Base-by-base conservation (phyloP, 2,113 vertebrate genomes). In the Crotalus viridis region DNA sequence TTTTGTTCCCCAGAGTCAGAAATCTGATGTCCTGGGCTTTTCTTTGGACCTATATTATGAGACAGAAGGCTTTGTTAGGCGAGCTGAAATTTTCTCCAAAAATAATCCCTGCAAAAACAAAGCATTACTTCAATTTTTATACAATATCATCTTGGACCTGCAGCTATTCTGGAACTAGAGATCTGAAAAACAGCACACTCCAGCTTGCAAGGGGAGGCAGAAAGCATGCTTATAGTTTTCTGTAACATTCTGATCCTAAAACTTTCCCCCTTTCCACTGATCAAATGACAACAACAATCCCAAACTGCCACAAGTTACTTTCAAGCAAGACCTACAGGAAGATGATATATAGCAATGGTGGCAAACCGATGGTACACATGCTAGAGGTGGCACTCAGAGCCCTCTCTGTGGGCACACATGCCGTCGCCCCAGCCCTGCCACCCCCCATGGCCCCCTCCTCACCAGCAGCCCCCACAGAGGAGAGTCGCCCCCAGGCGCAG, bases 1-100 rank as follows among this genome's bases (percentile, higher is more conserved):
- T 98, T 99, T 90, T 96, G 95, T 86, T 98, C 97, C 21, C 96
- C 98, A 95, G 97, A 96, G 87, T 98, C 98, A 2, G 97, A 98
- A 95, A 97, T 92, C 95, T 97, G 97, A 4, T 98, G 97, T 90
- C 97, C 97, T 89, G 97, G 96, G 95, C 97, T 97, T 93, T 97
- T 97, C 94, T 98, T 98, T 0, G 97, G 97, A 93, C 96, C 97
- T 95, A 97, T 48, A 94, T 97, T 96, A 97, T 97, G 90, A 95
- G 61, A 93, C 90, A 97, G 85, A 55, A 92, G 39, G 33, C 39
- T 33, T 21, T 64, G n/a, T 61, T 48, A 12, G 43, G 19, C 28
- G 26, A 51, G 15, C 15, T 90, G 59, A 90, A 89, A 24, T 10
- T 12, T 54, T 10, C 52, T 13, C 21, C 19, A 52, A 43, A 46